Percentiles rank a stretch among this genome's conserved stretches.
These are phyloP conservation scores for Temnothorax curvispinosus DNA, from an alignment of 1,140 invertebrate genomes.

Conservation along the genomic window DNA sequence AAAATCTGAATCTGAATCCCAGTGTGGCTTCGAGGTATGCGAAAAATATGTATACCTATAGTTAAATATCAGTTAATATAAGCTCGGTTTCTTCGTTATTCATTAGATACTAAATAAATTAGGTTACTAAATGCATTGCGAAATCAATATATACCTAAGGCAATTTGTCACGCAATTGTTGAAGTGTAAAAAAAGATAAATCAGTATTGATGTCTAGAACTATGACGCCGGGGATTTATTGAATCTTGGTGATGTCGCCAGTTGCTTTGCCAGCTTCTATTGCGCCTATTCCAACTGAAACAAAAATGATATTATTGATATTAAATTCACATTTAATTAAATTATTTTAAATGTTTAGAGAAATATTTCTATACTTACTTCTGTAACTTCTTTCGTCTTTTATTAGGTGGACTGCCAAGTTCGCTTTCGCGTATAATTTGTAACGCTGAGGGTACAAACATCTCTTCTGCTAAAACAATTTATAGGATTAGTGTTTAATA, in stretches of 20 bases:
- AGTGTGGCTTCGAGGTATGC: too few relatives aligned
- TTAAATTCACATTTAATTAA: background rate
- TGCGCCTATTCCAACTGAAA: constrained; percentile 81
- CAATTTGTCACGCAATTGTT: constrained; percentile 61
- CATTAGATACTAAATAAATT: constrained; percentile 71
- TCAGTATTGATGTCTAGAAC: constrained; percentile 78
- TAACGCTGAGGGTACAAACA: constrained; percentile 83
- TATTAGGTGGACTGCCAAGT: constrained; percentile 78
- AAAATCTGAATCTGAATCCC: background rate
- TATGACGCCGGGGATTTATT: constrained; percentile 74
- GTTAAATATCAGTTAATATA: constrained; percentile 64
- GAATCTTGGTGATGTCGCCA: constrained; percentile 80
- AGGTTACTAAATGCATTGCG: constrained; percentile 69
- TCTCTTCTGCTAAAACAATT: constrained; percentile 77
- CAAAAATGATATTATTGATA: constrained; percentile 45
- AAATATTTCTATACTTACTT: constrained; percentile 76
- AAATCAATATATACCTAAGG: constrained; percentile 67
- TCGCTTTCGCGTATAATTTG: constrained; percentile 84
- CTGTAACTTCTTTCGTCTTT: constrained; percentile 84
- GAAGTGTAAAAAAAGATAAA: constrained; percentile 57
- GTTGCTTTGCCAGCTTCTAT: constrained; percentile 82
- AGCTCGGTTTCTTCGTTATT: constrained; percentile 60
- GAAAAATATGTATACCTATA: too few relatives aligned
- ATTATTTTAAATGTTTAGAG: background rate
- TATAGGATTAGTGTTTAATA: background rate